Conservation (phyloP, 2,113 vertebrate genomes). For the Microcebus lehilahytsara region DNA sequence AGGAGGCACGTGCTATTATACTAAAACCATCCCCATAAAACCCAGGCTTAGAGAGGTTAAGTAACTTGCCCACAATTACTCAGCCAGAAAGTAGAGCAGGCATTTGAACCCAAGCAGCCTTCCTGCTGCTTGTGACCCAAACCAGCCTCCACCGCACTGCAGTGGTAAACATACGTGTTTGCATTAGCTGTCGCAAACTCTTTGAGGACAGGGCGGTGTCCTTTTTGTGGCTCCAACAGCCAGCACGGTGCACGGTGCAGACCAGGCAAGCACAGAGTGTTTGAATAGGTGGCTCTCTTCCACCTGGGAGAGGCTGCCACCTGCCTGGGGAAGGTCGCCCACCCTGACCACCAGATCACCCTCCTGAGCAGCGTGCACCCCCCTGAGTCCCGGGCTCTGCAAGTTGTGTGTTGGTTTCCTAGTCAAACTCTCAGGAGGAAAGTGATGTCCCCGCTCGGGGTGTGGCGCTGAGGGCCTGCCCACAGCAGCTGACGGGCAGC, state of each 20-base stretch:
- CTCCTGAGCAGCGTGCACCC: too few species aligned
- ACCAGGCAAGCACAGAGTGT: neutral
- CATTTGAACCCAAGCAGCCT: neutral
- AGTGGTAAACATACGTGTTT: fast-evolving
- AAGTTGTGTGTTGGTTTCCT: neutral
- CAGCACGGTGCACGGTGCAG: fast-evolving
- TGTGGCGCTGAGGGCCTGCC: neutral
- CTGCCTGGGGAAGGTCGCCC: neutral
- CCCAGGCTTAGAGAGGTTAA: neutral
- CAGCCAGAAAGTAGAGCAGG: neutral
- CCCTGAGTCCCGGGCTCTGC: neutral
- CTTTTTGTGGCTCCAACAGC: neutral
- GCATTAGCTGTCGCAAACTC: too few species aligned
- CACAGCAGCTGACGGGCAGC: neutral
- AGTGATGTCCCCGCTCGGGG: neutral
- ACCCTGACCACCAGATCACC: neutral
- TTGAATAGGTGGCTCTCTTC: neutral
- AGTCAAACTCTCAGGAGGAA: neutral
- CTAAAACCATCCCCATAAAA: neutral
- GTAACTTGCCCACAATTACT: neutral
- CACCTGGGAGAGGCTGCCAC: neutral
- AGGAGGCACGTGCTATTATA: neutral
- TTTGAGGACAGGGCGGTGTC: neutral
- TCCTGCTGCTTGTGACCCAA: neutral
- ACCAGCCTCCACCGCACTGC: neutral